These are phyloP conservation scores for Cephus pulcher DNA, from an alignment of 2,888 invertebrate genomes.

Conservation along the genomic window DNA sequence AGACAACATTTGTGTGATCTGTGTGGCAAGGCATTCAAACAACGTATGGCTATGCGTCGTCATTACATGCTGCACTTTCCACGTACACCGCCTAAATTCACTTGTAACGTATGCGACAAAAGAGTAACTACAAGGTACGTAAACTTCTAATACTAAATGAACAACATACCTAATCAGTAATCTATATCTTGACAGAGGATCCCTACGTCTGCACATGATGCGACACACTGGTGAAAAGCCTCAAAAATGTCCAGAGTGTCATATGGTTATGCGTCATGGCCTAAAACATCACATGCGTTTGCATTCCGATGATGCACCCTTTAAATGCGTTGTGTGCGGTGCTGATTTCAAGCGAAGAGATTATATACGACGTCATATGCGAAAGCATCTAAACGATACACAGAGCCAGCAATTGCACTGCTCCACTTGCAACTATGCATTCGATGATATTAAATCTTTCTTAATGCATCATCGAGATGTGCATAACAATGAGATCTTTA, in stretches of 20 bases:
- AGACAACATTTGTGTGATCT: slow-evolving; percentile 17
- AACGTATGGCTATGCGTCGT: slow-evolving; percentile 22
- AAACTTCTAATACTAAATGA: neutral
- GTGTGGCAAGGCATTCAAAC: slow-evolving; percentile 20
- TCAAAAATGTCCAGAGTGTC: slow-evolving; percentile 20
- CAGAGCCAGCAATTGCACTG: slow-evolving; percentile 9
- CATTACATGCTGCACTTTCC: slow-evolving; percentile 22
- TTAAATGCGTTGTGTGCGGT: slow-evolving; percentile 20
- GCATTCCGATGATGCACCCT: slow-evolving; percentile 20
- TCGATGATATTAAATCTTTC: slow-evolving; percentile 20
- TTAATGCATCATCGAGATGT: slow-evolving; percentile 18
- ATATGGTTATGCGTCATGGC: slow-evolving; percentile 22
- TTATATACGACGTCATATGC: slow-evolving; percentile 19
- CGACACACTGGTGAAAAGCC: slow-evolving; percentile 22
- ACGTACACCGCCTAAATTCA: slow-evolving; percentile 22
- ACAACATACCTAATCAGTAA: neutral
- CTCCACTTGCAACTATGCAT: slow-evolving; percentile 9
- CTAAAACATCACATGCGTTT: slow-evolving; percentile 21
- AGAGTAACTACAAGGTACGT: slow-evolving; percentile 19
- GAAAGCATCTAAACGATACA: slow-evolving; percentile 18
- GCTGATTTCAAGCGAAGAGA: slow-evolving; percentile 21
- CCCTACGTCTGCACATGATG: slow-evolving; percentile 22
- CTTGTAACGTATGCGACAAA: slow-evolving; percentile 18
- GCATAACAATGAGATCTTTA: slow-evolving; percentile 18
- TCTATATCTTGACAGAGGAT: slow-evolving; percentile 13